Evolutionary conservation across 1,140 invertebrate species (phyloP).

Genomic region (Augochlora pura): DNA sequence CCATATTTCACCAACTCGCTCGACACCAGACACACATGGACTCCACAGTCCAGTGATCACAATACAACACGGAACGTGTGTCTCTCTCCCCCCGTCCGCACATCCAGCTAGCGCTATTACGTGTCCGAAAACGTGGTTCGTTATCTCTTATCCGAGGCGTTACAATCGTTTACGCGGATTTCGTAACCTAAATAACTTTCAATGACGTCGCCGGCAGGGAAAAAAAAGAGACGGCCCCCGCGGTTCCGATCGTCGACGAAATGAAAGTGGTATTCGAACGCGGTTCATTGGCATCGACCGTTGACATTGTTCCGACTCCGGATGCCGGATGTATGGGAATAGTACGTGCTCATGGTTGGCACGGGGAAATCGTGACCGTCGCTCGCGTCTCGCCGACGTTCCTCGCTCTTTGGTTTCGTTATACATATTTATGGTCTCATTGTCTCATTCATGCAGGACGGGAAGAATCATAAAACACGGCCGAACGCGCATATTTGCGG

Average conservation of each 20-base stretch:
- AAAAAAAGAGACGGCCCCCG: not conserved
- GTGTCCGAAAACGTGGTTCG: not conserved
- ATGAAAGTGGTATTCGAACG: constrained; percentile 54
- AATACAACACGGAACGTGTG: not conserved
- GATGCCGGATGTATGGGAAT: constrained; percentile 65
- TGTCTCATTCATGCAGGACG: constrained; percentile 40
- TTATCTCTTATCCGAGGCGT: not conserved
- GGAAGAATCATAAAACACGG: constrained; percentile 19
- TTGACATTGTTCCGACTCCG: constrained; percentile 59
- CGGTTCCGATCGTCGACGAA: constrained; percentile 22
- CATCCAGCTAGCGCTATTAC: not conserved
- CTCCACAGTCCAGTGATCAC: not conserved
- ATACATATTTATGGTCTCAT: constrained; percentile 58
- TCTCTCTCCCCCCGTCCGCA: too few relatives aligned
- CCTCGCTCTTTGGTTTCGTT: constrained; percentile 31
- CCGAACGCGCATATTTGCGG: constrained; percentile 7
- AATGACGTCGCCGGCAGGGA: constrained; percentile 11
- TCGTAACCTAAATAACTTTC: constrained; percentile 29
- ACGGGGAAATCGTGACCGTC: constrained; percentile 53
- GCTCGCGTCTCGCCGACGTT: constrained; percentile 32
- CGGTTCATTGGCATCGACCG: constrained; percentile 65
- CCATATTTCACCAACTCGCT: too few relatives aligned
- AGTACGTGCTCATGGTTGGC: constrained; percentile 43
- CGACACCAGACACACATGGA: too few relatives aligned
- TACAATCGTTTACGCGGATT: constrained; percentile 9